Percentiles rank a stretch among this genome's conserved stretches.
Conservation (phyloP, 1,140 invertebrate genomes). For the Ostrea edulis region DNA sequence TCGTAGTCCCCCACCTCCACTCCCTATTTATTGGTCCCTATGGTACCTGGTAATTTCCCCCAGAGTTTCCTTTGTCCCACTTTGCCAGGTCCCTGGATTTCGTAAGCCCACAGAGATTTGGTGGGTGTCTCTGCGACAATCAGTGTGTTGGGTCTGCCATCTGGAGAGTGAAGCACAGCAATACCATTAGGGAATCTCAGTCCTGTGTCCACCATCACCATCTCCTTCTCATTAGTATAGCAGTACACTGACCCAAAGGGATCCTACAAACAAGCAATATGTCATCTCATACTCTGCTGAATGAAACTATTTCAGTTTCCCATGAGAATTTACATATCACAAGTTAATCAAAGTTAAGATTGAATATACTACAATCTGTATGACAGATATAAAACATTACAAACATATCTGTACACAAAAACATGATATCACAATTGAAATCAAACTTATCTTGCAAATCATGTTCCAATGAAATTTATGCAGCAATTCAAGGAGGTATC, state of each 20-base stretch:
- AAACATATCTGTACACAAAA: not conserved
- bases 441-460: too few relatives aligned
- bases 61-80: slow-evolving; percentile 67
- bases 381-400: not conserved
- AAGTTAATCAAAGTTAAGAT: too few relatives aligned
- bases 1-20: too few relatives aligned
- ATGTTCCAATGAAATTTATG: too few relatives aligned
- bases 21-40: too few relatives aligned
- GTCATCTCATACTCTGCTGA: too few relatives aligned
- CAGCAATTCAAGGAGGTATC: too few relatives aligned
- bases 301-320: too few relatives aligned
- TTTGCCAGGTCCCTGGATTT: slow-evolving; percentile 67
- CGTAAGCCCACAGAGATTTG: slow-evolving; percentile 73
- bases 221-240: slow-evolving; percentile 62
- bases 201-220: slow-evolving; percentile 68
- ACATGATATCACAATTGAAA: too few relatives aligned
- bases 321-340: too few relatives aligned
- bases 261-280: slow-evolving; percentile 60
- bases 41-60: slow-evolving; percentile 71
- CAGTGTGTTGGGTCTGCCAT: slow-evolving; percentile 64
- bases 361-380: not conserved
- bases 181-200: slow-evolving; percentile 75
- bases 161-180: slow-evolving; percentile 66
- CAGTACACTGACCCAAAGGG: slow-evolving; percentile 76
- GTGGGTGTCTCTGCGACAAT: slow-evolving; percentile 77